These are phyloP conservation scores for Morpho deidamia DNA, from an alignment of 2,888 invertebrate species.

Conservation along the genomic window DNA sequence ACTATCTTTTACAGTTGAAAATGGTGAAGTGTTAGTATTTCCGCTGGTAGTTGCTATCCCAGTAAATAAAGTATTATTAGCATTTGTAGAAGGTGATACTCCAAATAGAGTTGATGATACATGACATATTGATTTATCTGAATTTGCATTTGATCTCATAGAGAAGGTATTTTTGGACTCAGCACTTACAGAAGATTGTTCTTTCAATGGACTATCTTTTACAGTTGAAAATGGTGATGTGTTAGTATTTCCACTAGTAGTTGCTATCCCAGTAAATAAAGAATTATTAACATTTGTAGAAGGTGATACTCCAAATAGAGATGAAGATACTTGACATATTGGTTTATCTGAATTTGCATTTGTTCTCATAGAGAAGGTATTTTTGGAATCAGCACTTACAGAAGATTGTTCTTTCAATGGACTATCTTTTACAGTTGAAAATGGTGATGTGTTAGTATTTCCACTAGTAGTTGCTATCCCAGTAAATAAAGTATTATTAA, in stretches of 20 bases:
- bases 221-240: too few species aligned
- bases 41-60: slow-evolving; percentile 29
- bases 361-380: slow-evolving; percentile 21
- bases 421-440: slow-evolving; percentile 44
- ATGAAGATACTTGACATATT: slow-evolving; percentile 40
- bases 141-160: slow-evolving; percentile 31
- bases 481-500: too few species aligned
- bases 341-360: slow-evolving; percentile 36
- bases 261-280: too few species aligned
- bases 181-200: slow-evolving; percentile 39
- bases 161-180: slow-evolving; percentile 19
- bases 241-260: too few species aligned
- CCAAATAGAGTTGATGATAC: slow-evolving; percentile 37
- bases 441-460: too few species aligned
- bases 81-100: slow-evolving; percentile 15
- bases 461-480: too few species aligned
- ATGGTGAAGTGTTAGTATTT: slow-evolving; percentile 35
- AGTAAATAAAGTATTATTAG: too few species aligned
- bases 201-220: slow-evolving; percentile 50
- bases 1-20: slow-evolving; percentile 44
- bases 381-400: slow-evolving; percentile 30
- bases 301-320: slow-evolving; percentile 44
- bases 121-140: slow-evolving; percentile 34
- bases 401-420: slow-evolving; percentile 50
- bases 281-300: too few species aligned